Conservation (phyloP, 2,888 invertebrate genomes). For the Nudaria mundana region DNA sequence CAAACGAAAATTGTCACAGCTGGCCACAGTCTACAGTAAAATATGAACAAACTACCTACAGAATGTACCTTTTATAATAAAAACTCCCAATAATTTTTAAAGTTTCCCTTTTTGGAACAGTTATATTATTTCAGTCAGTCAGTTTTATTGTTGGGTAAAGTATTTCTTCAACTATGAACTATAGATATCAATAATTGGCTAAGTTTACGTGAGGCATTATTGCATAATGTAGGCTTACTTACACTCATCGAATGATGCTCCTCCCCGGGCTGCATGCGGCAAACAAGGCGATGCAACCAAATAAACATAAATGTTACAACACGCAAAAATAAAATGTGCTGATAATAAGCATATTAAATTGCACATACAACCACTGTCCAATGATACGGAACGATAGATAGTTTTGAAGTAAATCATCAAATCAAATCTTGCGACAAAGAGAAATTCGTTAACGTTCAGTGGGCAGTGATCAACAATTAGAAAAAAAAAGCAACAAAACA, state of each 20-base stretch:
- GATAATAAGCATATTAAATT: slow-evolving; percentile 30
- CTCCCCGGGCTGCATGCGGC: slow-evolving; percentile 82
- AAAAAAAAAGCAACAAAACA: slow-evolving; percentile 15
- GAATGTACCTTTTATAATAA: too few species aligned
- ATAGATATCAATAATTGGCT: background rate
- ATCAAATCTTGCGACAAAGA: slow-evolving; percentile 1
- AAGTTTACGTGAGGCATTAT: slow-evolving; percentile 10
- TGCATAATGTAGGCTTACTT: slow-evolving; percentile 65
- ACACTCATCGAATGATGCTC: slow-evolving; percentile 89
- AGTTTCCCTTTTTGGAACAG: too few species aligned
- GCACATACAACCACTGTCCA: slow-evolving; percentile 6
- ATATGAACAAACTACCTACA: too few species aligned
- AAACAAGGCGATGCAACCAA: slow-evolving; percentile 77
- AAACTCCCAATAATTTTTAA: too few species aligned
- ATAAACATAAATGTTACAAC: slow-evolving; percentile 70
- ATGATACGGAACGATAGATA: background rate
- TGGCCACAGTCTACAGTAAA: too few species aligned
- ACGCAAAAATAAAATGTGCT: slow-evolving; percentile 50
- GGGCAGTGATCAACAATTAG: slow-evolving; percentile 11
- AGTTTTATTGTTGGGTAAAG: too few species aligned
- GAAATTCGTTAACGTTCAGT: slow-evolving; percentile 18
- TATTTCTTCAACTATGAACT: background rate
- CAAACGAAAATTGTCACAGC: too few species aligned
- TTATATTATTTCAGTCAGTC: too few species aligned
- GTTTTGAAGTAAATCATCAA: background rate